phyloP scores from a whole-genome alignment of 1,140 invertebrate species.

The Brachionus plicatilis region DNA sequence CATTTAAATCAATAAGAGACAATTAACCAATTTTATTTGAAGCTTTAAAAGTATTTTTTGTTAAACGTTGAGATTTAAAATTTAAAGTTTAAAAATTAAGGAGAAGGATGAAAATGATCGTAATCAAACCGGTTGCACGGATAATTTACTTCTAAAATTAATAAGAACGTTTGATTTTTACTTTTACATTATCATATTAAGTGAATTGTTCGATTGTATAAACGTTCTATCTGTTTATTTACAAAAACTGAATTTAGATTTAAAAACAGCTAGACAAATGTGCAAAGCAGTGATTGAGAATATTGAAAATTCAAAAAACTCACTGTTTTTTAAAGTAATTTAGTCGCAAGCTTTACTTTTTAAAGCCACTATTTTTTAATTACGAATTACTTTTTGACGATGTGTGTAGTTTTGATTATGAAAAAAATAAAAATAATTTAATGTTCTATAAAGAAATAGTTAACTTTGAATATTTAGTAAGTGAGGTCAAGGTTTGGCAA shows the following conservation, averaged over 20 bases:
- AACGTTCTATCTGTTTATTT: conserved; percentile 11
- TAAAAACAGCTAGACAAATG: neutral
- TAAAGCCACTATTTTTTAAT: neutral
- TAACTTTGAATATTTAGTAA: neutral
- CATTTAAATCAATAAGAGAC: neutral
- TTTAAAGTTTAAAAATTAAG: neutral
- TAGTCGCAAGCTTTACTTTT: neutral
- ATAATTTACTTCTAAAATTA: neutral
- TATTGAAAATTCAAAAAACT: neutral
- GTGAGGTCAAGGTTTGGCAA: neutral
- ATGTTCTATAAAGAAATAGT: neutral
- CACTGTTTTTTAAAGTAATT: neutral
- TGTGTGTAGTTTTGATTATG: neutral
- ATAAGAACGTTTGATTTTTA: conserved; percentile 9
- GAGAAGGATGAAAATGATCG: neutral
- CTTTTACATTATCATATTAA: neutral
- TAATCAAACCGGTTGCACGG: neutral
- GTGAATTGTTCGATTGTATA: neutral
- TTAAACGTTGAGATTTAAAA: neutral
- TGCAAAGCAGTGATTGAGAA: neutral
- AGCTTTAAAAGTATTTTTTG: neutral
- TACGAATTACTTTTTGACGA: neutral
- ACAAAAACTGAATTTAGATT: neutral
- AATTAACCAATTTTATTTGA: neutral
- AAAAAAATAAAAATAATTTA: neutral